These are phyloP conservation scores for Magallana gigas DNA, from an alignment of 1,140 invertebrate genomes.

Conservation along the genomic window DNA sequence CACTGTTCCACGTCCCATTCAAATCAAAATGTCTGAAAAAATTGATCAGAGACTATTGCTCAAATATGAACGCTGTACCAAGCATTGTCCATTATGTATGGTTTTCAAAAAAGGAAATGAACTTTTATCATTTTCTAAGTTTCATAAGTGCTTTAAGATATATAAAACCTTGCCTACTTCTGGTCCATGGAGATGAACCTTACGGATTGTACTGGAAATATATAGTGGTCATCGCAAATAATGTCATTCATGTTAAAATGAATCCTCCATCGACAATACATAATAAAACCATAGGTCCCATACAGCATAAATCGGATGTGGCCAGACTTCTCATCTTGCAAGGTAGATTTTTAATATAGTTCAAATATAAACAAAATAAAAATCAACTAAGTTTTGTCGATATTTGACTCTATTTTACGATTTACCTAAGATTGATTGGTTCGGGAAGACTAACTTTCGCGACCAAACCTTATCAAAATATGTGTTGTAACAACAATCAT, in stretches of 20 bases:
- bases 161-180: slow-evolving; percentile 56
- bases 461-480: too few relatives aligned
- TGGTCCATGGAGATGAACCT: slow-evolving; percentile 57
- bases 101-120: slow-evolving; percentile 39
- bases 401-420: too few relatives aligned
- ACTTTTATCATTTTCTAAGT: slow-evolving; percentile 46
- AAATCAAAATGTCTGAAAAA: slow-evolving; percentile 19
- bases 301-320: slow-evolving; percentile 61
- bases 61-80: slow-evolving; percentile 3
- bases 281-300: slow-evolving; percentile 43
- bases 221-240: slow-evolving; percentile 40
- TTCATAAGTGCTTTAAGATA: slow-evolving; percentile 41
- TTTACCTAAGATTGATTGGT: too few relatives aligned
- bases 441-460: too few relatives aligned
- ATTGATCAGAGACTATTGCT: not conserved
- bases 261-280: slow-evolving; percentile 41
- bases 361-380: too few relatives aligned
- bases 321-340: slow-evolving; percentile 54
- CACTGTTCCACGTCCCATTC: not conserved
- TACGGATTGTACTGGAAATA: slow-evolving; percentile 55
- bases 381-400: too few relatives aligned
- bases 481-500: too few relatives aligned
- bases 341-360: slow-evolving; percentile 41
- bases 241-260: slow-evolving; percentile 55
- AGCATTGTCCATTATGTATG: slow-evolving; percentile 47